Evolutionary conservation across 1,140 invertebrate species (phyloP).

Genomic region (Tenebrio molitor): DNA sequence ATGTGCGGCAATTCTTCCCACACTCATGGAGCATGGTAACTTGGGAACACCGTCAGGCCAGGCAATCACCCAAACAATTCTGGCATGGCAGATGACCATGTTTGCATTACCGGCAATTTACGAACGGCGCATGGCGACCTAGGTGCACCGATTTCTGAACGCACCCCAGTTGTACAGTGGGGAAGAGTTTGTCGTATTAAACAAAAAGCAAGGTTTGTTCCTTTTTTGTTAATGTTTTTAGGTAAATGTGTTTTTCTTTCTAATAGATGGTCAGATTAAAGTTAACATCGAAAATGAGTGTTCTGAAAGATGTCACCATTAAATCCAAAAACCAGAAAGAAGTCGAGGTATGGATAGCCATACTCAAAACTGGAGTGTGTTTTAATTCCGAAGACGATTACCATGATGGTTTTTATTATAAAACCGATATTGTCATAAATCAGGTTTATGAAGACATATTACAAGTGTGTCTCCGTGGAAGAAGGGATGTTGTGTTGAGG

Average conservation of each 20-base stretch:
- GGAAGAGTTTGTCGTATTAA: too few species aligned
- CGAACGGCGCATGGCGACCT: too few species aligned
- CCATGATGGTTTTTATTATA: slow-evolving; percentile 12
- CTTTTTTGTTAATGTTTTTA: too few species aligned
- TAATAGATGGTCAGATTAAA: slow-evolving; percentile 21
- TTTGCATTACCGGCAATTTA: too few species aligned
- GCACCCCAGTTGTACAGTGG: too few species aligned
- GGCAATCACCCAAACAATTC: too few species aligned
- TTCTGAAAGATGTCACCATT: slow-evolving; percentile 13
- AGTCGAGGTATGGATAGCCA: neutral
- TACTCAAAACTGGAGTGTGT: slow-evolving; percentile 1
- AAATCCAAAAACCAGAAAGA: neutral
- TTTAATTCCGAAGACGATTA: neutral
- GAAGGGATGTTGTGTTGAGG: neutral
- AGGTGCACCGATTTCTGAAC: too few species aligned
- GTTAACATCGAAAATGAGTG: neutral
- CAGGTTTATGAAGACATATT: neutral
- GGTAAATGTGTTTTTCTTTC: slow-evolving; percentile 1
- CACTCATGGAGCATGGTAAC: too few species aligned
- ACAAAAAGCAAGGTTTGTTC: too few species aligned
- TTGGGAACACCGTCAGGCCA: too few species aligned
- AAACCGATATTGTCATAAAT: neutral
- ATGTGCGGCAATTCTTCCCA: too few species aligned
- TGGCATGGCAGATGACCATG: too few species aligned
- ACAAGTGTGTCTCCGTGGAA: slow-evolving; percentile 7